Base-by-base conservation (phyloP, 1,140 invertebrate species). In the Ladona fulva region DNA sequence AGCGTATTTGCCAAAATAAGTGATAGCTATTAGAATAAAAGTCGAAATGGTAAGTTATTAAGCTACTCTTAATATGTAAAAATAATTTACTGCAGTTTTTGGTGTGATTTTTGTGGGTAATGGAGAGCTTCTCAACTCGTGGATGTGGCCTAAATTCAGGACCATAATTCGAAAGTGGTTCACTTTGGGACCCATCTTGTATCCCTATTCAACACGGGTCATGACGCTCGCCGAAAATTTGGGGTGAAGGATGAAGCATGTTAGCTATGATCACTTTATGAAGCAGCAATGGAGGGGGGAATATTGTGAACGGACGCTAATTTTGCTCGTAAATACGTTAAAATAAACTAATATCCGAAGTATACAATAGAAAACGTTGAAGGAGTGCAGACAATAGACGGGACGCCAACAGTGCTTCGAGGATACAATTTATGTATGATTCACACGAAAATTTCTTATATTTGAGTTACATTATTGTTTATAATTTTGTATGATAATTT, bases 101-200 rank as follows among this genome's bases (percentile, higher is more conserved):
- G 25, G 25, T 22, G 29, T 29, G 75, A 42, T n/a, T 42, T 76
- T 76, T 76, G 42, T 11, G 24, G 75, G 19, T 37, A 7, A n/a
- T 22, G 24, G 19, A 37, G 75, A 16, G 75, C 25, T 29, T 37
- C 25, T 37, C 25, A 29, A 76, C 75, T 22, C 75, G 19, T 42
- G 19, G 25, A n/a, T 29, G 42, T 42, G 25, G 25, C 42, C 75
- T 29, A 76, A 37, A 42, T 42, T 29, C 25, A 42, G 25, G 25
- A 37, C 25, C 75, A 76, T 76, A 76, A 76, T 76, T 76, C 42
- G 75, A 76, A 76, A 76, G 75, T 76, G 75, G 75, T 42, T 76
- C 75, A 76, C 25, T 76, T 76, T 42, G 75, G 75, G 75, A 76
- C 75, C 75, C 75, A 76, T 76, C 75, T 76, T 76, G 75, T 29